A percentile compares a stretch with the other conserved stretches of the same genome.
phyloP scores from a whole-genome alignment of 2,797 vertebrate genomes.

The Triplophysa bombifrons region DNA sequence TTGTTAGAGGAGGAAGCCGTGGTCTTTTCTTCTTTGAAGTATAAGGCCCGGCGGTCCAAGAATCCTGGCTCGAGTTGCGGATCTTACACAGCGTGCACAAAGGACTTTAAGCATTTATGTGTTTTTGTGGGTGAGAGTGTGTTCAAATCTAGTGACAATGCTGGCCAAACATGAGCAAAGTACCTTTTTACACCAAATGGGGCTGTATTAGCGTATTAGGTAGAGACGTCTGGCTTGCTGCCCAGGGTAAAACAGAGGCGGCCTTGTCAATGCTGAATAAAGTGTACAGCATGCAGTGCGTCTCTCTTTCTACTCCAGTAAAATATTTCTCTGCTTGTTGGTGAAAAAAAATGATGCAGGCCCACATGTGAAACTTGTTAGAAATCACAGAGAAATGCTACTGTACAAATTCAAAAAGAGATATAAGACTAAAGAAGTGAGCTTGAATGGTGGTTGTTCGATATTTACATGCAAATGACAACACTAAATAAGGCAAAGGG shows the following conservation, averaged over 20 bases:
- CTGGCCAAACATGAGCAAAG: slow-evolving; percentile 52
- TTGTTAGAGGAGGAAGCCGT: slow-evolving; percentile 38
- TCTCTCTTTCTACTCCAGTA: slow-evolving; percentile 75
- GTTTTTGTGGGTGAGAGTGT: slow-evolving; percentile 41
- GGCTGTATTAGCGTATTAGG: slow-evolving; percentile 75
- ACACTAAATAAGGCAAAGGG: not conserved
- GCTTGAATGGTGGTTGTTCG: not conserved
- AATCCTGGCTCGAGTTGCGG: slow-evolving; percentile 30
- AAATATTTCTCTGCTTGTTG: slow-evolving; percentile 73
- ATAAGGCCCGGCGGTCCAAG: slow-evolving; percentile 34
- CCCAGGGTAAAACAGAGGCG: slow-evolving; percentile 86
- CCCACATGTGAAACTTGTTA: slow-evolving; percentile 87
- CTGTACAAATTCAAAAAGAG: slow-evolving; percentile 15
- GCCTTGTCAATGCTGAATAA: slow-evolving; percentile 87
- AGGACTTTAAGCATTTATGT: slow-evolving; percentile 49
- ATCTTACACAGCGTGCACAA: slow-evolving; percentile 47
- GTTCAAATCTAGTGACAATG: slow-evolving; percentile 49
- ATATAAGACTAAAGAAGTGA: slow-evolving; percentile 37
- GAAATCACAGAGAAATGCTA: slow-evolving; percentile 71
- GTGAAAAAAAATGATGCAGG: slow-evolving; percentile 63
- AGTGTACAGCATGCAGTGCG: slow-evolving; percentile 79
- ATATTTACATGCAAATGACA: not conserved
- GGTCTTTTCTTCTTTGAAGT: slow-evolving; percentile 48
- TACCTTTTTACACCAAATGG: slow-evolving; percentile 67
- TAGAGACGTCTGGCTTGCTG: slow-evolving; percentile 78